Conservation (phyloP, 2,113 vertebrate genomes). For the Oryzias woworae region DNA sequence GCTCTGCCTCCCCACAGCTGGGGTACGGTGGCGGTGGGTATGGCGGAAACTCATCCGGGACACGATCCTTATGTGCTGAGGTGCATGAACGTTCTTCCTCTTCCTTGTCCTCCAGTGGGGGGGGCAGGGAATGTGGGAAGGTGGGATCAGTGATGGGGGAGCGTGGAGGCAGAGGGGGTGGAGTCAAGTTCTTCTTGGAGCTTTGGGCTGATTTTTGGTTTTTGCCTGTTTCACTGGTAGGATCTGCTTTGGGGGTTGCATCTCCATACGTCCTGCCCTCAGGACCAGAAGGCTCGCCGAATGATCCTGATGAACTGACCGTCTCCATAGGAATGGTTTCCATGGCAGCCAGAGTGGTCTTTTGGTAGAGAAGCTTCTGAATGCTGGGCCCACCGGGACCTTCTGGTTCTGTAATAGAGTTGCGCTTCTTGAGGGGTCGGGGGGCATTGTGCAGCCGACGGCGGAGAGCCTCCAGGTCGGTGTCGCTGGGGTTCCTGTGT, state of each 20-base stretch:
- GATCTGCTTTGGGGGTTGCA: constrained; percentile 17
- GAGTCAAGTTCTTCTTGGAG: constrained; percentile 55
- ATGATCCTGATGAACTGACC: constrained; percentile 29
- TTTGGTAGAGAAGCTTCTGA: constrained; percentile 94
- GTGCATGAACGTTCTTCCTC: constrained; percentile 53
- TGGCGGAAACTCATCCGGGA: constrained; percentile 87
- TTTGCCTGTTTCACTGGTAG: neutral
- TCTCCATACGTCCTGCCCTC: constrained; percentile 35
- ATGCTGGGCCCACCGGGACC: constrained; percentile 92
- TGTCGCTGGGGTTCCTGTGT: constrained; percentile 88
- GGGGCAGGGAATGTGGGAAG: constrained; percentile 22
- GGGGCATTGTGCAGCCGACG: constrained; percentile 90
- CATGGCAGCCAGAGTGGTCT: constrained; percentile 94
- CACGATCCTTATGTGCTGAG: constrained; percentile 68
- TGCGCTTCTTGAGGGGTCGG: constrained; percentile 90
- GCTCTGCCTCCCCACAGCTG: constrained; percentile 75
- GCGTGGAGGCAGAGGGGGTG: constrained; percentile 60
- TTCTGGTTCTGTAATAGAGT: constrained; percentile 93
- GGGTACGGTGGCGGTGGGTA: constrained; percentile 91
- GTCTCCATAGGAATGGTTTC: constrained; percentile 79
- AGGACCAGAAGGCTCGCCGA: constrained; percentile 40
- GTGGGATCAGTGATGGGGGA: constrained; percentile 57
- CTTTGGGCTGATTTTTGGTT: neutral
- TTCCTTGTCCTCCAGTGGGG: constrained; percentile 61
- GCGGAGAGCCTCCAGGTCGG: constrained; percentile 85